Base-by-base conservation (phyloP, 1,140 invertebrate genomes). In the Anastatus disparis region DNA sequence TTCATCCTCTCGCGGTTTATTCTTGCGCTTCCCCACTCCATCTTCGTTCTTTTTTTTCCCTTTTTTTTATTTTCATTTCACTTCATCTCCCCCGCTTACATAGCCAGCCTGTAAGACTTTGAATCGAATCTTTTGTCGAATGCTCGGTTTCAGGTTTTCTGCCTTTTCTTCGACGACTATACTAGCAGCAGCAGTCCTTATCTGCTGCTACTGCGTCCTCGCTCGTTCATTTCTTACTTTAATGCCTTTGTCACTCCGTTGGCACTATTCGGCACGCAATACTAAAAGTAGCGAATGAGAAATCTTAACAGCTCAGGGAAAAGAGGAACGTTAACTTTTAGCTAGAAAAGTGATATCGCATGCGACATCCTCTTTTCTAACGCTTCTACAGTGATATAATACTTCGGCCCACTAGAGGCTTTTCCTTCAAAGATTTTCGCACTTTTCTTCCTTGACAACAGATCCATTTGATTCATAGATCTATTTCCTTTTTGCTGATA, bases 311-410 rank as follows among this genome's bases (percentile, higher is more conserved):
- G n/a, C n/a, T n/a, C n/a, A n/a, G n/a, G n/a, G n/a, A n/a, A n/a
- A n/a, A n/a, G n/a, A n/a, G n/a, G n/a, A n/a, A n/a, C n/a, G n/a
- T n/a, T n/a, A n/a, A n/a, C n/a, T n/a, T n/a, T n/a, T n/a, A n/a
- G n/a, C 20, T 48, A 52, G 13, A 27, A 53, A 65, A 58, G 64
- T 61, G 68, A 70, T 70, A 68, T 74, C 72, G 52, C 63, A 58
- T 71, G 68, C 71, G 68, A 74, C 72, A 68, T 68, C 58, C 46
- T 40, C 29, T 58, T 58, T 4, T 61, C 53, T 50, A 66, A 38
- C 55, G 53, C 67, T 53, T 69, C 46, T 50, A 53, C 56, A 35
- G 67, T 70, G 66, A 71, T 74, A 71, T 71, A 68, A 61, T 58
- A 58, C 53, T 26, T 61, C 58, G 50, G 35, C 50, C 70, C 67